Conservation (phyloP, 35 echinoderm and acorn worm genomes). For the Anneissia japonica region DNA sequence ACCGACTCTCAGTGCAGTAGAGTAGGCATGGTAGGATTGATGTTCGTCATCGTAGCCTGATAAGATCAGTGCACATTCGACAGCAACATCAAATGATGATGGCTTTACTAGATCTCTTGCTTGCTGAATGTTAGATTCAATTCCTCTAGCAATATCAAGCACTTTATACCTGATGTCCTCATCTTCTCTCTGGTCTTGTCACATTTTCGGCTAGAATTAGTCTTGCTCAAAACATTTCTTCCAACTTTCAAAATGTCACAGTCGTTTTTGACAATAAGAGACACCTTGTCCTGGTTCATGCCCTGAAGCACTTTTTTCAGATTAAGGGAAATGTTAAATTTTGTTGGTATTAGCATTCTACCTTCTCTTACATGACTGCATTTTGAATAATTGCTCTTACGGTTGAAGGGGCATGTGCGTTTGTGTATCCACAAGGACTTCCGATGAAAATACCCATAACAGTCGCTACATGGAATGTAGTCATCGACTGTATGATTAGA, state of each 20-base stretch:
- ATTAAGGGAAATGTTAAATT: slow-evolving; percentile 7
- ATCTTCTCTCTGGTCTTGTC: slow-evolving; percentile 41
- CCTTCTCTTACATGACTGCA: slow-evolving; percentile 45
- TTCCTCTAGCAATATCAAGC: background rate
- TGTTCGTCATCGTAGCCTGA: slow-evolving; percentile 30
- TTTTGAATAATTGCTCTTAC: background rate
- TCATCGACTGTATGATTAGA: no score
- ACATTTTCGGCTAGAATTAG: slow-evolving; percentile 27
- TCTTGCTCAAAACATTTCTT: background rate
- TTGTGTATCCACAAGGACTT: slow-evolving; percentile 21
- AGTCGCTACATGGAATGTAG: slow-evolving; percentile 46
- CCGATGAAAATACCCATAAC: slow-evolving; percentile 26
- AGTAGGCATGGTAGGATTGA: slow-evolving; percentile 28
- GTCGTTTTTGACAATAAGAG: slow-evolving; percentile 43
- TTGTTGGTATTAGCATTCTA: slow-evolving; percentile 17
- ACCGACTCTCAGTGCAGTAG: slow-evolving; percentile 40
- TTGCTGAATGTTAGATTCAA: background rate
- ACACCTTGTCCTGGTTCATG: slow-evolving; percentile 22
- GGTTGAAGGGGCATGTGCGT: background rate
- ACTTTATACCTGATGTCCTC: slow-evolving; percentile 26
- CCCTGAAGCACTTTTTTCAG: background rate
- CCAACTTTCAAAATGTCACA: slow-evolving; percentile 19
- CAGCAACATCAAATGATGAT: slow-evolving; percentile 20
- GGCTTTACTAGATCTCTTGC: slow-evolving; percentile 26
- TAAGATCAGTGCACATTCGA: slow-evolving; percentile 1